Base-by-base conservation (phyloP, 2,797 vertebrate species). In the Perodicticus potto region DNA sequence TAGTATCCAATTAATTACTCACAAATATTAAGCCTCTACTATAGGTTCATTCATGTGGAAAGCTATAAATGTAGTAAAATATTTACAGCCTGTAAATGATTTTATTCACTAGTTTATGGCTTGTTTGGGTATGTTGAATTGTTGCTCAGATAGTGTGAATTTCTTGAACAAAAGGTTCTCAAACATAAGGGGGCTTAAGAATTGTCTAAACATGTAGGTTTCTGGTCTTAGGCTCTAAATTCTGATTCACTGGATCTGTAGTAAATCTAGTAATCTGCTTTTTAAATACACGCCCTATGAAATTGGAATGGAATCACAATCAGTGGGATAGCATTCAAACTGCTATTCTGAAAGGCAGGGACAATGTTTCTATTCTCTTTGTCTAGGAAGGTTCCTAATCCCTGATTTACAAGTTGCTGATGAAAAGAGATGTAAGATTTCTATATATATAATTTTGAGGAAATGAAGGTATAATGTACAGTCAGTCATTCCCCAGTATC, bases 11-110 rank as follows among this genome's bases (percentile, higher is more conserved):
- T 29, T 74, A 88, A 82, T 84, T 78, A 89, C 29, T 63, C 61
- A 93, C 8, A 91, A 93, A 34, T 74, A 78, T 74, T 73, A 86
- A 92, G 23, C 37, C 70, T 74, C 81, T 80, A 29, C 43, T 72
- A 27, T 76, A 29, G 10, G 1, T 83, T 94, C 20, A 82, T 76
- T 17, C 27, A 11, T 76, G n/a, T 27, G 0, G 25, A 93, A 61
- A 85, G 29, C 37, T 70, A 67, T 7, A 17, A 72, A 86, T 80
- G 25, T 65, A 86, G 65, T 67, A 82, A 82, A 63, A 91, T 14
- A 55, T 19, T 43, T 29, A 53, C 34, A 74, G 7, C 40, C 19
- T 90, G 3, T 59, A 63, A 87, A 84, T 80, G 2, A 69, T 83
- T 78, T 49, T 57, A 53, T 70, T 83, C 55, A 83, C 19, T 88